Evolutionary conservation across 2,797 vertebrate genomes (phyloP).

Genomic region (Scolopax rusticola): DNA sequence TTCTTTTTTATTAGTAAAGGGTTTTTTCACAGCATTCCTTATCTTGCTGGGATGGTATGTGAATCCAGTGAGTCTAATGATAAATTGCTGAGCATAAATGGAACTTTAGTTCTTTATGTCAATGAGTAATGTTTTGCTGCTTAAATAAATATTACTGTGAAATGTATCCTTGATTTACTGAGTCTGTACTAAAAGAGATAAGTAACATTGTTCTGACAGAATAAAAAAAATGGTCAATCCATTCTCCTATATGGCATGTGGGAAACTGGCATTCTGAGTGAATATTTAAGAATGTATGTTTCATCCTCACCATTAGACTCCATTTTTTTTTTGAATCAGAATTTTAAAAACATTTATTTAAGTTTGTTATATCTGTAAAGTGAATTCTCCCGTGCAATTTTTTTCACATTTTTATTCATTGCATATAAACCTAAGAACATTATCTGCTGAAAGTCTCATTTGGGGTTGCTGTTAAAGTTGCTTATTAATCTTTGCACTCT

Average conservation of each 20-base stretch:
- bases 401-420: neutral
- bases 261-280: neutral
- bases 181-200: neutral
- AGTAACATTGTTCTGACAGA: neutral
- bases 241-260: neutral
- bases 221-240: neutral
- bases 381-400: neutral
- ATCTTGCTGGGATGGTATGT: neutral
- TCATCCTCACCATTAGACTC: neutral
- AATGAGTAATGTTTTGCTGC: constrained; percentile 13
- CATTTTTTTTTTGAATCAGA: neutral
- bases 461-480: neutral
- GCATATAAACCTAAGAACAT: neutral
- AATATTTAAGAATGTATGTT: neutral
- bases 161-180: constrained; percentile 28
- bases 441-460: neutral
- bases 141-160: constrained; percentile 40
- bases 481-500: neutral
- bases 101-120: neutral
- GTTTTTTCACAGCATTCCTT: neutral
- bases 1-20: neutral
- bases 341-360: neutral
- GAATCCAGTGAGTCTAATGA: neutral
- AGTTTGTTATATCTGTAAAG: neutral
- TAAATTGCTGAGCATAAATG: constrained; percentile 3